Base-by-base conservation (phyloP, 2,797 vertebrate species). In the Alcedo quadribrachys region DNA sequence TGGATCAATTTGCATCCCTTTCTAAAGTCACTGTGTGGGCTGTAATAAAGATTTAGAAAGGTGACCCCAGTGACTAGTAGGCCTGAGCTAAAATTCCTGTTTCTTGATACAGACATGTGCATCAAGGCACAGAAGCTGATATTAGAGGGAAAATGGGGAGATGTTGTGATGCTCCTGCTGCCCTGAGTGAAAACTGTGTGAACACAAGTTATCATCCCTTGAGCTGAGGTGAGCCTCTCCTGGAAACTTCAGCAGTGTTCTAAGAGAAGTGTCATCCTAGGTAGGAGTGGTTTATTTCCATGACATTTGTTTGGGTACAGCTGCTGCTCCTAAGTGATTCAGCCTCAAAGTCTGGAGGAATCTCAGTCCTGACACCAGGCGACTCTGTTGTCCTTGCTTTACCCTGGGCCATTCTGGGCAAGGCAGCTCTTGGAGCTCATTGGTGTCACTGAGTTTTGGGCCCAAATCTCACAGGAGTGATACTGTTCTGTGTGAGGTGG, bases 221-320 rank as follows among this genome's bases (percentile, higher is more conserved):
- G 68, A 89, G 30, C 2, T 77, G 69, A 68, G 32, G 40, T 46
- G 76, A 90, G 37, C 55, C 45, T 67, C 6, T 70, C 61, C 57
- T 77, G 65, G 93, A 92, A 95, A 95, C 78, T 90, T 58, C 9
- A 80, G 69, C 57, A 40, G 1, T 0, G 12, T 87, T 93, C 84
- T 84, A 87, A 87, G 48, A 78, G 67, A 73, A 73, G 50, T 63
- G 81, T 93, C 88, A 87, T 82, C 61, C 87, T 90, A 30, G 84
- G 92, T 81, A 84, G 90, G 74, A 58, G 87, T 45, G 75, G 16
- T 89, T 92, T 92, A 84, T 90, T 92, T 89, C 90, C 88, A 71
- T 81, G 88, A 88, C 51, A 13, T 27, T 87, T 51, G 28, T 85
- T 91, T n/a, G 5, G 25, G 84, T 87, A 50, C 70, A 65, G 74